Conservation (phyloP, 2,797 vertebrate species). For the Microcaecilia unicolor region DNA sequence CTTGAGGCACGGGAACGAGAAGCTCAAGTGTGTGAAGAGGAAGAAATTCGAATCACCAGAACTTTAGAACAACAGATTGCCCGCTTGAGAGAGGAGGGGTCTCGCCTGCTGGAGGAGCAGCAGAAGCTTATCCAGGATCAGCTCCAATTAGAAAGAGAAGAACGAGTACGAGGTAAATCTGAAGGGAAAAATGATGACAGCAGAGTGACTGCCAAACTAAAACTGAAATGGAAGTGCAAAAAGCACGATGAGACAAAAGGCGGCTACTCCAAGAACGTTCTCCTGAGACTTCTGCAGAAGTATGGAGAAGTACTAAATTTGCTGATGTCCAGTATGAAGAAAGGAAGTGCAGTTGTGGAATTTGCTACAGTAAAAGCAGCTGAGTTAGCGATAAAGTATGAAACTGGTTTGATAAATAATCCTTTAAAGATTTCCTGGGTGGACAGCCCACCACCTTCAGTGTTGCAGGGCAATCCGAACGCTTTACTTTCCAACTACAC, state of each 20-base stretch:
- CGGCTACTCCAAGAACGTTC: too few relatives aligned
- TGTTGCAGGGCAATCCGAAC: background rate
- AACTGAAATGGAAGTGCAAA: too few relatives aligned
- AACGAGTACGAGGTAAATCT: constrained; percentile 45
- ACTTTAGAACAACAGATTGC: constrained; percentile 84
- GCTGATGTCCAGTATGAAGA: constrained; percentile 75
- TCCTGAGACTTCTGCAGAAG: too few relatives aligned
- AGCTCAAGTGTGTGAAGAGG: constrained; percentile 68
- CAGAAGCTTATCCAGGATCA: constrained; percentile 82
- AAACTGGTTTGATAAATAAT: constrained; percentile 74
- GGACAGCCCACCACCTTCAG: constrained; percentile 66
- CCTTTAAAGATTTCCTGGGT: constrained; percentile 90
- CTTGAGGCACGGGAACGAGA: constrained; percentile 81
- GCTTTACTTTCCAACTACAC: constrained; percentile 3
- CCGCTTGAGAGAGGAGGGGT: constrained; percentile 87
- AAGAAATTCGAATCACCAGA: constrained; percentile 58
- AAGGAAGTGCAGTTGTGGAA: constrained; percentile 82
- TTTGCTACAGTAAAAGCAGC: constrained; percentile 81
- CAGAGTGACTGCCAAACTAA: too few relatives aligned
- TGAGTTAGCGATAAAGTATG: constrained; percentile 83
- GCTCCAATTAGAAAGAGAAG: constrained; percentile 69
- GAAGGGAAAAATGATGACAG: too few relatives aligned
- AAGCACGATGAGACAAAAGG: too few relatives aligned
- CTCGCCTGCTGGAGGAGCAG: constrained; percentile 82
- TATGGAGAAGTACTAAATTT: constrained; percentile 87